phyloP scores from a whole-genome alignment of 2,797 vertebrate genomes.

The Acanthis flammea region DNA sequence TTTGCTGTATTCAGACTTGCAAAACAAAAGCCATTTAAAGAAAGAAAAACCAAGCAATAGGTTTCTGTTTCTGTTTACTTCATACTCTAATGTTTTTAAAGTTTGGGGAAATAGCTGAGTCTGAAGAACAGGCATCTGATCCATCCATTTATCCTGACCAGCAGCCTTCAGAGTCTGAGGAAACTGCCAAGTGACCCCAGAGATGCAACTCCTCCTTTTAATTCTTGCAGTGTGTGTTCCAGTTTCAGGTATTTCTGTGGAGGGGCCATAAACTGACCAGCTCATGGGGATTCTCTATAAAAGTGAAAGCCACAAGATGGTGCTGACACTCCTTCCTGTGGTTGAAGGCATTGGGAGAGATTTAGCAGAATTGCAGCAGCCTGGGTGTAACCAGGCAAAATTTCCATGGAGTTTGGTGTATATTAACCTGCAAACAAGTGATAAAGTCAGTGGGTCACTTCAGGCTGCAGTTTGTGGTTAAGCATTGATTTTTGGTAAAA shows the following conservation, averaged over 20 bases:
- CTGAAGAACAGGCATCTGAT: not conserved
- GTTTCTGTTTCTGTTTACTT: not conserved
- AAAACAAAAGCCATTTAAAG: not conserved
- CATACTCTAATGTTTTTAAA: not conserved
- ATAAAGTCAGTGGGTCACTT: not conserved
- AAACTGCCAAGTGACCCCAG: not conserved
- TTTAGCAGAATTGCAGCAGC: not conserved
- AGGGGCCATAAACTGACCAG: not conserved
- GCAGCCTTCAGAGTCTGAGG: not conserved
- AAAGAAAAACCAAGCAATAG: not conserved
- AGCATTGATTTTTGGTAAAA: not conserved
- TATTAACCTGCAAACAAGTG: not conserved
- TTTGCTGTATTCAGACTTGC: not conserved
- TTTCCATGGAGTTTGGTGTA: fast-evolving
- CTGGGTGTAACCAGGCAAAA: not conserved
- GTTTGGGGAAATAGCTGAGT: not conserved
- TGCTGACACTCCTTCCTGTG: not conserved
- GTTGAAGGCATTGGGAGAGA: not conserved
- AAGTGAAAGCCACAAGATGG: conserved; percentile 22
- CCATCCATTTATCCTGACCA: fast-evolving
- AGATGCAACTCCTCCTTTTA: not conserved
- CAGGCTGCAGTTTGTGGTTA: not conserved
- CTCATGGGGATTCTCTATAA: not conserved
- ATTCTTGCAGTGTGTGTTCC: not conserved
- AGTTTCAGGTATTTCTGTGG: not conserved